Percentiles rank a stretch among this genome's conserved stretches.
Conservation (phyloP, 2,113 vertebrate genomes). For the Pycnonotus jocosus region DNA sequence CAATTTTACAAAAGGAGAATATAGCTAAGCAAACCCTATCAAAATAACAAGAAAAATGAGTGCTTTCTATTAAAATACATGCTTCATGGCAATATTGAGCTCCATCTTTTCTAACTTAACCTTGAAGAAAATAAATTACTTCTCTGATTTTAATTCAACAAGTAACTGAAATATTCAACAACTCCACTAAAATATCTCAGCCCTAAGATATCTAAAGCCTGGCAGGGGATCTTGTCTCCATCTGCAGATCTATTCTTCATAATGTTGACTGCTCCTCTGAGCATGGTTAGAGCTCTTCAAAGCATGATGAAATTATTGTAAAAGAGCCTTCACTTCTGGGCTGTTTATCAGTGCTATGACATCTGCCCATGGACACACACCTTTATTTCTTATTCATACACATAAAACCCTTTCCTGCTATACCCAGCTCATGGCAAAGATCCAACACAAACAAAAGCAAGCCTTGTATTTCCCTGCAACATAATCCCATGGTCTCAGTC, state of each 20-base stretch:
- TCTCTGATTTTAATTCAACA: not conserved
- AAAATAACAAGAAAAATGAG: not conserved
- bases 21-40: not conserved
- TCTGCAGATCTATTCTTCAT: not conserved
- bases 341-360: not conserved
- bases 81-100: not conserved
- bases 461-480: not conserved
- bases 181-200: not conserved
- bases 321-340: not conserved
- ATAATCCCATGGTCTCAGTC: not conserved
- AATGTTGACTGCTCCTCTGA: not conserved
- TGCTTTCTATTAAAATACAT: not conserved
- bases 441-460: not conserved
- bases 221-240: not conserved
- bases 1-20: not conserved
- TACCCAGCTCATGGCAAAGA: not conserved
- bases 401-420: not conserved
- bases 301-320: not conserved
- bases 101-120: not conserved
- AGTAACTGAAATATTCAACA: not conserved
- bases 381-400: not conserved
- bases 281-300: not conserved
- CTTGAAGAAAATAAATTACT: not conserved
- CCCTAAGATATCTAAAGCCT: not conserved
- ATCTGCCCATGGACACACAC: not conserved